A percentile compares a stretch with the other conserved stretches of the same genome.
These are phyloP conservation scores for Cephus runcator DNA, from an alignment of 2,888 invertebrate genomes.

Conservation along the genomic window DNA sequence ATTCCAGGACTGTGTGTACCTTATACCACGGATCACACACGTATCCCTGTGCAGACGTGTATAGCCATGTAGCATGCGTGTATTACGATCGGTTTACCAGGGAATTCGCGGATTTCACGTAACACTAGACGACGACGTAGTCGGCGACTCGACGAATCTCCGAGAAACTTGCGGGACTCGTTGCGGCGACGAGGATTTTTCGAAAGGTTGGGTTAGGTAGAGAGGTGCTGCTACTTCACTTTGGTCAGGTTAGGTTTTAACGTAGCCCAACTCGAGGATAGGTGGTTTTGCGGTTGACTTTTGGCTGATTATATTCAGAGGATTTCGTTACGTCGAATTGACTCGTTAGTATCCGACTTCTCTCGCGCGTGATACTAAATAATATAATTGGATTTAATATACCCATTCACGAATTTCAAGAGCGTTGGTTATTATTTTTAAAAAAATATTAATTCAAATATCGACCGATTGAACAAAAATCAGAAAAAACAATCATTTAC, in stretches of 20 bases:
- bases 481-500: background rate
- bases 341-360: background rate
- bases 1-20: background rate
- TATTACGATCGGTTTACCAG: background rate
- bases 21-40: background rate
- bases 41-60: background rate
- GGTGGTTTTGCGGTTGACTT: background rate
- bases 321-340: background rate
- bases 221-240: background rate
- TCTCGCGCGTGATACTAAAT: background rate
- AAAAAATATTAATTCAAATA: background rate
- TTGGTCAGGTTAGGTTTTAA: background rate
- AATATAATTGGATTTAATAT: background rate
- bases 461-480: background rate
- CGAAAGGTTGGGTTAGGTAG: background rate
- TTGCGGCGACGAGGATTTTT: background rate
- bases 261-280: background rate
- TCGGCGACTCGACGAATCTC: background rate
- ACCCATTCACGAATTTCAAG: background rate
- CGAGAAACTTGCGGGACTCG: background rate
- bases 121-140: background rate
- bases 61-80: background rate
- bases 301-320: background rate
- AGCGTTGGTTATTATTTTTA: background rate
- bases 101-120: background rate